phyloP scores from a whole-genome alignment of 64 coral and sea anemone genomes.

The Pocillopora verrucosa region DNA sequence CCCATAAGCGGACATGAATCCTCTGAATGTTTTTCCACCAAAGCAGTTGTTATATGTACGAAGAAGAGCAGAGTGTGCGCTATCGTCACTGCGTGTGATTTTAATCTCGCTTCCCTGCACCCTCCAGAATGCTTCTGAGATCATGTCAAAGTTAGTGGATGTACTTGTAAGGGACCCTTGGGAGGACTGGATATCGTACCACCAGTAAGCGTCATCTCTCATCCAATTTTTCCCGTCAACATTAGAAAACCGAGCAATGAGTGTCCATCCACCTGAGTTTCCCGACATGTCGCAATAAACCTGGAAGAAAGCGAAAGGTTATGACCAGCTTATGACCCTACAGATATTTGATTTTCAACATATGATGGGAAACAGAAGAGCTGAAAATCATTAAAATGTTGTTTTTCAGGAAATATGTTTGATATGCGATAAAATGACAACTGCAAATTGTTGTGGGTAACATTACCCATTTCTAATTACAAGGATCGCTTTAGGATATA shows the following conservation, averaged over 20 bases:
- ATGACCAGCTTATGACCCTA: too few species aligned
- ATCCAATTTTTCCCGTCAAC: slow-evolving; percentile 58
- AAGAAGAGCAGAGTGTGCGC: slow-evolving; percentile 29
- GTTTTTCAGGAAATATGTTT: too few species aligned
- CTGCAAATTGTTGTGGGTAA: too few species aligned
- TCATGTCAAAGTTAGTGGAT: slow-evolving; percentile 40
- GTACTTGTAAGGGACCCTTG: slow-evolving; percentile 13
- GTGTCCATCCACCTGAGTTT: slow-evolving; percentile 39
- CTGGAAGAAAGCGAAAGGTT: not conserved
- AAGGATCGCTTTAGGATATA: too few species aligned
- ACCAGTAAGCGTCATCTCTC: slow-evolving; percentile 36
- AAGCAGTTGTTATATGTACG: slow-evolving; percentile 39
- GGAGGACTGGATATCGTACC: slow-evolving; percentile 35
- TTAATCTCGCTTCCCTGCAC: slow-evolving; percentile 41
- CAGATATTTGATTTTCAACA: too few species aligned
- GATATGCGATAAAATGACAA: too few species aligned
- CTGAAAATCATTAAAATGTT: too few species aligned
- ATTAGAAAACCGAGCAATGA: slow-evolving; percentile 56
- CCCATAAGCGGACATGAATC: slow-evolving; percentile 31
- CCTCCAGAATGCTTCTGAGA: slow-evolving; percentile 55
- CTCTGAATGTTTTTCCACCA: not conserved
- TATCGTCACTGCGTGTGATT: slow-evolving; percentile 51
- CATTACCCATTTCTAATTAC: too few species aligned
- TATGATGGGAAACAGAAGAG: too few species aligned
- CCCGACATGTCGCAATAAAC: slow-evolving; percentile 7